phyloP scores from a whole-genome alignment of 2,888 invertebrate genomes.

The Polydrusus pterygomalis region DNA sequence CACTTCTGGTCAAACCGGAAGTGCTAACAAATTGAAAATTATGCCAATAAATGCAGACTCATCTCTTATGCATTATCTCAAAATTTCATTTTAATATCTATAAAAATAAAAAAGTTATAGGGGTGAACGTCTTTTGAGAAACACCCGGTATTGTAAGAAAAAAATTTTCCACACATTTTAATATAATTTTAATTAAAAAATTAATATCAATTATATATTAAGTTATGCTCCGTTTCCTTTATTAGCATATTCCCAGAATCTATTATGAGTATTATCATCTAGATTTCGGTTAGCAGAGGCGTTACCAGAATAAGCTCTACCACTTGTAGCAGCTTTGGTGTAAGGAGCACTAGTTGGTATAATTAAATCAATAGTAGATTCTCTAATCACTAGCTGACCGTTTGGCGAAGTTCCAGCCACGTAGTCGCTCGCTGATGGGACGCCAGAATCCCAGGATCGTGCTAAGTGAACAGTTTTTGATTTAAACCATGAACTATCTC shows the following conservation, averaged over 20 bases:
- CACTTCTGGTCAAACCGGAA: too few species aligned
- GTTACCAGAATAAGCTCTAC: conserved; percentile 43
- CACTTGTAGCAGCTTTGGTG: conserved; percentile 40
- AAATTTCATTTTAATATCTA: too few species aligned
- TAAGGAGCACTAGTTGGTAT: conserved; percentile 34
- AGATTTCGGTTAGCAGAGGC: conserved; percentile 25
- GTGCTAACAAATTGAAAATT: too few species aligned
- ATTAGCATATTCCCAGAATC: conserved; percentile 45
- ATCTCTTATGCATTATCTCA: too few species aligned
- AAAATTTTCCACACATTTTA: too few species aligned
- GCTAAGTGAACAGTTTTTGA: conserved; percentile 27
- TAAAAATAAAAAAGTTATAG: too few species aligned
- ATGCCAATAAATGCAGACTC: too few species aligned
- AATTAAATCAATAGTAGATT: conserved; percentile 38
- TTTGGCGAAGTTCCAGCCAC: conserved; percentile 45
- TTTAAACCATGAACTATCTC: conserved; percentile 21
- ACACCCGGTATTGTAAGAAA: too few species aligned
- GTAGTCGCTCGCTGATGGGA: conserved; percentile 31
- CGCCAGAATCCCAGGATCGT: conserved; percentile 44
- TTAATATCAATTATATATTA: not conserved
- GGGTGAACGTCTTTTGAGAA: too few species aligned
- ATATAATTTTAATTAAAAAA: not conserved
- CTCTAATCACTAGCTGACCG: conserved; percentile 42
- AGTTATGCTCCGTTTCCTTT: conserved; percentile 37
- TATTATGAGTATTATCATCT: conserved; percentile 32